A percentile compares a stretch with the other conserved stretches of the same genome.
These are phyloP conservation scores for Trichopria drosophilae DNA, from an alignment of 2,888 invertebrate genomes.

Conservation along the genomic window DNA sequence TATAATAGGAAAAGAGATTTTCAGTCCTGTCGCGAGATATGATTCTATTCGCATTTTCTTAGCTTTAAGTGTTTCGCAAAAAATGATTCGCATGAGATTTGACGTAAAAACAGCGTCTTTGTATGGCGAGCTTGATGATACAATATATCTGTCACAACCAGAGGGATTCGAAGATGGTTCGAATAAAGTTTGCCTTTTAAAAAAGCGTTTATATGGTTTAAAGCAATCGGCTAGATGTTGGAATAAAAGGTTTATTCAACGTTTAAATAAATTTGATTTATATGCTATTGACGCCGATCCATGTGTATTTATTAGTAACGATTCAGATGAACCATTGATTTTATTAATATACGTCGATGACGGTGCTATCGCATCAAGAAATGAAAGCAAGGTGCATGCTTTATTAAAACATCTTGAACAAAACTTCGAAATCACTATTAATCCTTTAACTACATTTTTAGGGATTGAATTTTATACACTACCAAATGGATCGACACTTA, in stretches of 20 bases:
- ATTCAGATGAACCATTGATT: slow-evolving; percentile 32
- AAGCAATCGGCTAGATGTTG: slow-evolving; percentile 51
- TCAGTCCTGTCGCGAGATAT: too few relatives aligned
- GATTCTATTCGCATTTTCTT: too few relatives aligned
- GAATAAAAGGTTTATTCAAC: slow-evolving; percentile 44
- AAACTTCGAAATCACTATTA: slow-evolving; percentile 18
- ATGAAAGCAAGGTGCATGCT: slow-evolving; percentile 3
- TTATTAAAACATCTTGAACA: slow-evolving; percentile 12
- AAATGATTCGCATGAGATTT: too few relatives aligned
- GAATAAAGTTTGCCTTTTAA: slow-evolving; percentile 43
- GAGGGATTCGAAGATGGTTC: slow-evolving; percentile 45
- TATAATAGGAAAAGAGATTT: too few relatives aligned
- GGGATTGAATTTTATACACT: slow-evolving; percentile 24
- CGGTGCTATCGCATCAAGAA: slow-evolving; percentile 11
- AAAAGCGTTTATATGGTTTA: slow-evolving; percentile 50
- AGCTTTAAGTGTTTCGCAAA: too few relatives aligned
- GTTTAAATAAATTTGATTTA: slow-evolving; percentile 39
- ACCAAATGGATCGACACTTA: slow-evolving; percentile 14
- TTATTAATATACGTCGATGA: slow-evolving; percentile 19
- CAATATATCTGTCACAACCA: slow-evolving; percentile 49
- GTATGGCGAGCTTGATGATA: slow-evolving; percentile 43
- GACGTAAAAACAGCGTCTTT: slow-evolving; percentile 47
- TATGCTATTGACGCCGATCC: slow-evolving; percentile 42
- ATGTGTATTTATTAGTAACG: slow-evolving; percentile 41
- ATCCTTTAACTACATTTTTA: slow-evolving; percentile 14